Evolutionary conservation across 2,797 vertebrate genomes (phyloP), one percentile per base, ranked within the genome.

Genomic region (Trichosurus vulpecula): DNA sequence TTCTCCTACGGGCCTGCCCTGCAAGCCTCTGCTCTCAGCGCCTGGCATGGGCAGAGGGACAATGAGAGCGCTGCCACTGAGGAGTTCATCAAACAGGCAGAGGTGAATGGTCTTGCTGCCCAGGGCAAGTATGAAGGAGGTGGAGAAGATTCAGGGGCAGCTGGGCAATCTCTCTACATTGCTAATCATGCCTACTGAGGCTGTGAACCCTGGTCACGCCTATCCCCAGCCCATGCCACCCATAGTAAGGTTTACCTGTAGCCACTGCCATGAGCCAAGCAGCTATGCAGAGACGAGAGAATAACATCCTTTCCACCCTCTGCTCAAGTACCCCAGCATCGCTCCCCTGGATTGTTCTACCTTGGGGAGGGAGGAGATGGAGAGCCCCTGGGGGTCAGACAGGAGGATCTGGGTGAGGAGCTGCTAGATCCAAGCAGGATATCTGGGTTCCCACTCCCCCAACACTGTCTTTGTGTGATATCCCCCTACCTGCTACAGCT

Each of bases 1-100:
- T 99, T 99, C 98, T 99, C 99, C 91, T 99, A 99, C 0, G 99
- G 99, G 66, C 99, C 99, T 95, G 99, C 99, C 2, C 98, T 99
- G 98, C 54, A 99, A 98, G 99, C 99, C 0, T 99, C 99, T 0
- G 99, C 99, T 0, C 99, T 99, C 96, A 99, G 98, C 56, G 98
- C 99, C 97, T 99, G 99, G 99, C 99, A 99, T 0, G 99, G 99
- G 52, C 99, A 99, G 96, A 99, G 92, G 94, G 99, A 99, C 97
- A 99, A 99, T 0, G 99, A 99, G 61, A 98, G 97, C 0, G 98
- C 98, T 0, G 99, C 99, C 97, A 99, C 99, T 0, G 99, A 99
- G 98, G 99, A 99, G 98, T 99, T 99, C 58, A 98, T 99, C 97
- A 99, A 99, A 98, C 98, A 99, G 55, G 99, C 99, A 12, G 99